phyloP scores from a whole-genome alignment of 2,888 invertebrate species.

The Lasius platythorax region DNA sequence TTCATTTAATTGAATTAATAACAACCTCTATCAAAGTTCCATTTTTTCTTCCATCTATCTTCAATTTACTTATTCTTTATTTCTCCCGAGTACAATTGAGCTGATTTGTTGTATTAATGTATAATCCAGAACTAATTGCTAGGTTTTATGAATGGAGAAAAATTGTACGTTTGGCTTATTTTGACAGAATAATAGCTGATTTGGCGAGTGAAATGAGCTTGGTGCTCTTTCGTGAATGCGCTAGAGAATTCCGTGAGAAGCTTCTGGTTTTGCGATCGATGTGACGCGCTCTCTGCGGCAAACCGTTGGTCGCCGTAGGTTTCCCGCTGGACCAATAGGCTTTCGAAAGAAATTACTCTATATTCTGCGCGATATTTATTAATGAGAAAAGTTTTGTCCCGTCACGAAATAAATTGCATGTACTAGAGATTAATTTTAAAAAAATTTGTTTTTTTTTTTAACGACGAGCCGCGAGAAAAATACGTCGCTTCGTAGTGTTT shows the following conservation, averaged over 20 bases:
- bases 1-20: background rate
- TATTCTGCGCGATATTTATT: background rate
- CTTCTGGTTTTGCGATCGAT: slow-evolving; percentile 72
- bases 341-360: slow-evolving; percentile 27
- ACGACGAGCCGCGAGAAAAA: too few relatives aligned
- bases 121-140: background rate
- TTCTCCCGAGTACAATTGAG: background rate
- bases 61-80: background rate
- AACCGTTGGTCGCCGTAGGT: slow-evolving; percentile 59
- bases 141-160: background rate
- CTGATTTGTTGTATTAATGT: background rate
- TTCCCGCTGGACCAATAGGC: slow-evolving; percentile 54
- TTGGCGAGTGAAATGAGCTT: slow-evolving; percentile 32
- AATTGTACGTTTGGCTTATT: background rate
- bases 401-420: background rate
- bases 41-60: background rate
- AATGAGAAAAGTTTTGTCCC: background rate
- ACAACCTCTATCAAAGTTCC: background rate
- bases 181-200: background rate
- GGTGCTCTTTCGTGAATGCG: slow-evolving; percentile 24
- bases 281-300: slow-evolving; percentile 62
- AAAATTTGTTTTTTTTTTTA: background rate
- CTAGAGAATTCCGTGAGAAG: slow-evolving; percentile 59
- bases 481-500: background rate
- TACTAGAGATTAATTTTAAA: background rate